Conservation (phyloP, 2,113 vertebrate species). For the Callipepla squamata region DNA sequence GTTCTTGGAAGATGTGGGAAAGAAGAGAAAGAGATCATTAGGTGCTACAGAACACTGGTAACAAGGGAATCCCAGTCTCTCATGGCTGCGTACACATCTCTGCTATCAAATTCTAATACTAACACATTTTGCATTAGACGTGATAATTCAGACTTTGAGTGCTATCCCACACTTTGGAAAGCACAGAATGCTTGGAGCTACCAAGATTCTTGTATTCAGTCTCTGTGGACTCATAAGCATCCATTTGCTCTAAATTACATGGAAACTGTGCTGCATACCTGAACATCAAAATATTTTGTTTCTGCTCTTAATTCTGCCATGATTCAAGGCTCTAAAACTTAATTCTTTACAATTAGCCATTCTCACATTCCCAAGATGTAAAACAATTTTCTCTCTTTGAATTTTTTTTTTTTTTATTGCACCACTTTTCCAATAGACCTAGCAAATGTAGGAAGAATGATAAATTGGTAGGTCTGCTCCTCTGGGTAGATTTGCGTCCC, state of each 20-base stretch:
- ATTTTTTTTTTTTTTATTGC: neutral
- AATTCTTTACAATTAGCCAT: neutral
- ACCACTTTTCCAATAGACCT: neutral
- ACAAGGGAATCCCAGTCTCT: neutral
- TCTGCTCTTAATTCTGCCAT: neutral
- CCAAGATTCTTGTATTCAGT: neutral
- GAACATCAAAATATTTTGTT: neutral
- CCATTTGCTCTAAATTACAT: neutral
- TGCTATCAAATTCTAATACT: neutral
- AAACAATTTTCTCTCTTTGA: neutral
- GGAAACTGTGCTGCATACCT: neutral
- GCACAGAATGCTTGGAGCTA: neutral
- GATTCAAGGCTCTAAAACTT: neutral
- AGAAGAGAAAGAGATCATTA: neutral
- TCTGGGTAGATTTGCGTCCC: neutral
- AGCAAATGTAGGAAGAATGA: neutral
- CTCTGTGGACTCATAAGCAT: neutral
- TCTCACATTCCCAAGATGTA: neutral
- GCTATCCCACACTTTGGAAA: neutral
- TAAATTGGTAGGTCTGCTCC: neutral
- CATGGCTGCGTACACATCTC: neutral
- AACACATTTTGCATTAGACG: no score
- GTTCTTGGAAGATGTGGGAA: neutral
- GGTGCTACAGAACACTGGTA: neutral
- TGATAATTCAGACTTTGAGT: neutral